A percentile compares a stretch with the other conserved stretches of the same genome.
Evolutionary conservation across 2,797 vertebrate genomes (phyloP).

Genomic region (Sparus aurata): DNA sequence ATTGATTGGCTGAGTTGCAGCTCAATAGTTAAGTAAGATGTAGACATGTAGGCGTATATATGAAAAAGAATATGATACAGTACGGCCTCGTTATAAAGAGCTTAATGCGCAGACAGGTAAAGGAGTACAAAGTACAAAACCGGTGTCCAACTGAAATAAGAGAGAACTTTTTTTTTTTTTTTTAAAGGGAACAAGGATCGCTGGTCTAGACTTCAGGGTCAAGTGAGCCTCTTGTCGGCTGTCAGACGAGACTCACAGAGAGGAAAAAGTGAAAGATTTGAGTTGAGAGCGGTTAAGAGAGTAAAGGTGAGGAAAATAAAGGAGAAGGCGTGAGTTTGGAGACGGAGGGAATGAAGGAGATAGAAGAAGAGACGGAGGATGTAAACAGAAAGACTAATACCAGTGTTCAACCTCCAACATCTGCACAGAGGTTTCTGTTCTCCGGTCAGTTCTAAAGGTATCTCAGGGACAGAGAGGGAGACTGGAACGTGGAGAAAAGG

Average conservation of each 20-base stretch:
- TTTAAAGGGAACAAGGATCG: neutral
- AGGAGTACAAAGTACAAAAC: neutral
- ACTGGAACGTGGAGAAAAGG: too few relatives aligned
- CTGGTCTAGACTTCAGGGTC: constrained; percentile 1
- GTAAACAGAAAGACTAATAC: too few relatives aligned
- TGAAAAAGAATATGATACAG: neutral
- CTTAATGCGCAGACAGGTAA: neutral
- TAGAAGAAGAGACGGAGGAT: too few relatives aligned
- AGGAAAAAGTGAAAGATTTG: neutral
- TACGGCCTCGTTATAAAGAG: neutral
- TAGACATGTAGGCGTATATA: neutral
- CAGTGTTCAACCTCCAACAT: too few relatives aligned
- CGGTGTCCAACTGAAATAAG: neutral
- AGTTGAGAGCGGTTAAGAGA: neutral
- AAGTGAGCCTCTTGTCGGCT: constrained; percentile 12
- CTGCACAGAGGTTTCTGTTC: too few relatives aligned
- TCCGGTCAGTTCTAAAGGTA: too few relatives aligned
- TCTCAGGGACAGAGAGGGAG: too few relatives aligned
- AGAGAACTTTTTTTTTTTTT: neutral
- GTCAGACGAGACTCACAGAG: neutral
- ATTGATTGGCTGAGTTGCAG: constrained; percentile 15
- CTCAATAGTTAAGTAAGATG: constrained; percentile 35
- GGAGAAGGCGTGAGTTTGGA: neutral
- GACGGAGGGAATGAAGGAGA: neutral
- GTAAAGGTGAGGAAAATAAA: too few relatives aligned